Percentiles rank a stretch among this genome's conserved stretches.
Conservation (phyloP, 2,113 vertebrate genomes). For the Seriola rivoliana region DNA sequence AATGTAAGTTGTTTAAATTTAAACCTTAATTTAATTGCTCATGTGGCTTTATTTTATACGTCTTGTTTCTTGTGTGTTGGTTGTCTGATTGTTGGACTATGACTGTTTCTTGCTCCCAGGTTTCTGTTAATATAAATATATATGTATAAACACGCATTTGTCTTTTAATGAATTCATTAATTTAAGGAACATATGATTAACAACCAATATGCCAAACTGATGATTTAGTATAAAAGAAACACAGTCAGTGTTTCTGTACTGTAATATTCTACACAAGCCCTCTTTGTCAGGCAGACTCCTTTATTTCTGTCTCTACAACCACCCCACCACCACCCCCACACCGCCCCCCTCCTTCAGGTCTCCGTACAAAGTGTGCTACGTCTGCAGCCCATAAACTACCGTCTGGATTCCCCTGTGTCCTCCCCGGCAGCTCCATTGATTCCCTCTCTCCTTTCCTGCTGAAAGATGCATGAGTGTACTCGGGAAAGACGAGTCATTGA, state of each 20-base stretch:
- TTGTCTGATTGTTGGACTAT: neutral
- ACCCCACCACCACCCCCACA: conserved; percentile 6
- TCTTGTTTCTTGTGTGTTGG: no score
- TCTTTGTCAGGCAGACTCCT: conserved; percentile 56
- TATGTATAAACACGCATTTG: neutral
- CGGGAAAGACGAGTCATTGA: conserved; percentile 31
- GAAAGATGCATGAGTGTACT: conserved; percentile 73
- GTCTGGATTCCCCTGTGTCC: conserved; percentile 74
- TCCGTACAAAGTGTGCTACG: conserved; percentile 61
- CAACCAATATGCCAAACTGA: neutral
- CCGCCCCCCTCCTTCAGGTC: conserved; percentile 24
- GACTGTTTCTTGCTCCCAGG: neutral
- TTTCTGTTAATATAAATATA: neutral
- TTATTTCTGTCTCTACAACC: conserved; percentile 50
- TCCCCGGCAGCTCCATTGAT: conserved; percentile 72
- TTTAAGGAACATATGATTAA: neutral
- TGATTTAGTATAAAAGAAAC: neutral
- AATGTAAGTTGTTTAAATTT: neutral
- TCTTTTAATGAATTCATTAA: neutral
- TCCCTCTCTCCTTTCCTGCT: conserved; percentile 57
- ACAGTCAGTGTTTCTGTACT: neutral
- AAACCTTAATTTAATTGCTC: neutral
- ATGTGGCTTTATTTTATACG: neutral
- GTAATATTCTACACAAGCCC: conserved; percentile 36
- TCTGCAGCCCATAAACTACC: conserved; percentile 72